Evolutionary conservation across 2,113 vertebrate genomes (phyloP).

Genomic region (Mesoclemmys tuberculata): DNA sequence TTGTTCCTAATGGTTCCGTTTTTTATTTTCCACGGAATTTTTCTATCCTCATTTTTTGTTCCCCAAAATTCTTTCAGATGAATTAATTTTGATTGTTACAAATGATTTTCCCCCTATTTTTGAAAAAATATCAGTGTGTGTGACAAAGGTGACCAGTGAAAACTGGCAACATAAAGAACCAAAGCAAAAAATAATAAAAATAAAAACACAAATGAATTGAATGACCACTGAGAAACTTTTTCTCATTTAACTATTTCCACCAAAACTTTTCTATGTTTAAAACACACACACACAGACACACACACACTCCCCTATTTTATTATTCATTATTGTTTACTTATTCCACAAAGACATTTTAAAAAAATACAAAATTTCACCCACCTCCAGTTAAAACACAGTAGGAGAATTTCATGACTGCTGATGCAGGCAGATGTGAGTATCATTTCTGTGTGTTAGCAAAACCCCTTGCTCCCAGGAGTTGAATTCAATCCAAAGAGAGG

Average conservation of each 20-base stretch:
- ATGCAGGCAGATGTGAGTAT: neutral
- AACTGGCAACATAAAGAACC: neutral
- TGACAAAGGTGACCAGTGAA: neutral
- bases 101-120: neutral
- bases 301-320: neutral
- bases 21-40: neutral
- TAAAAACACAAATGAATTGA: neutral
- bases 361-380: neutral
- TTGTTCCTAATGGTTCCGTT: neutral
- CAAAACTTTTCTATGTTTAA: neutral
- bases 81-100: neutral
- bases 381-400: neutral
- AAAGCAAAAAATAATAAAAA: neutral
- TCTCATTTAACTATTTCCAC: neutral
- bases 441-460: neutral
- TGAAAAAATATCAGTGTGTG: neutral
- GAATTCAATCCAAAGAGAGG: neutral
- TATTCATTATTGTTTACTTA: neutral
- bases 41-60: neutral
- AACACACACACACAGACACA: neutral
- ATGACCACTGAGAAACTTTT: fast-evolving
- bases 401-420: neutral
- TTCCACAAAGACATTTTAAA: neutral
- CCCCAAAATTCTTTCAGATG: neutral
- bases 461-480: neutral